phyloP scores from a whole-genome alignment of 2,797 vertebrate species.

The Hippocampus kuda region DNA sequence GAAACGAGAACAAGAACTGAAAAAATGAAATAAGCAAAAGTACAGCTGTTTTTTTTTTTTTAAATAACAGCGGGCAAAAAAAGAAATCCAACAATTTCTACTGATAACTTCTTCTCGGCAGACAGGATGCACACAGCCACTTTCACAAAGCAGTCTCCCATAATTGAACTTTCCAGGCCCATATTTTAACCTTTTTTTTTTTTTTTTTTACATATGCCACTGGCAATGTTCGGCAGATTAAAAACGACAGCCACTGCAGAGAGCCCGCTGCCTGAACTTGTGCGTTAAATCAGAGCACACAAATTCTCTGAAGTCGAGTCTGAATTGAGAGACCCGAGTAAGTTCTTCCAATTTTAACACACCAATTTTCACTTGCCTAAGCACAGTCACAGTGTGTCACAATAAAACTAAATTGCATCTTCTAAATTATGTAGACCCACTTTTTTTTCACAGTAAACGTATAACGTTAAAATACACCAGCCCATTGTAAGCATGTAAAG shows the following conservation, averaged over 20 bases:
- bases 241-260: background rate
- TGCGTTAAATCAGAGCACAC: background rate
- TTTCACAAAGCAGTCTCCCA: background rate
- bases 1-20: too few species aligned
- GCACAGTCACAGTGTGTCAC: too few species aligned
- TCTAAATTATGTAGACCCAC: too few species aligned
- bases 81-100: background rate
- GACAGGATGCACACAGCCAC: background rate
- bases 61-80: background rate
- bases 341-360: background rate
- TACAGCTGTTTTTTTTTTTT: too few species aligned
- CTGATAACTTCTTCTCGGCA: background rate
- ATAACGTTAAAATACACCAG: too few species aligned
- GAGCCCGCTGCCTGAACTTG: background rate
- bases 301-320: background rate
- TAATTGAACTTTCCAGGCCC: background rate
- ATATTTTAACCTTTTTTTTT: background rate
- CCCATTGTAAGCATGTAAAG: too few species aligned
- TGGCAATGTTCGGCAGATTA: constrained; percentile 1
- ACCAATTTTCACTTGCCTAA: background rate
- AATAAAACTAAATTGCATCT: too few species aligned
- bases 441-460: too few species aligned
- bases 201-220: background rate
- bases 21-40: too few species aligned
- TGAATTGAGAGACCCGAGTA: background rate